Evolutionary conservation across 2,113 vertebrate genomes (phyloP), one percentile per base, ranked within the genome.

Genomic region (Leiothrix lutea): DNA sequence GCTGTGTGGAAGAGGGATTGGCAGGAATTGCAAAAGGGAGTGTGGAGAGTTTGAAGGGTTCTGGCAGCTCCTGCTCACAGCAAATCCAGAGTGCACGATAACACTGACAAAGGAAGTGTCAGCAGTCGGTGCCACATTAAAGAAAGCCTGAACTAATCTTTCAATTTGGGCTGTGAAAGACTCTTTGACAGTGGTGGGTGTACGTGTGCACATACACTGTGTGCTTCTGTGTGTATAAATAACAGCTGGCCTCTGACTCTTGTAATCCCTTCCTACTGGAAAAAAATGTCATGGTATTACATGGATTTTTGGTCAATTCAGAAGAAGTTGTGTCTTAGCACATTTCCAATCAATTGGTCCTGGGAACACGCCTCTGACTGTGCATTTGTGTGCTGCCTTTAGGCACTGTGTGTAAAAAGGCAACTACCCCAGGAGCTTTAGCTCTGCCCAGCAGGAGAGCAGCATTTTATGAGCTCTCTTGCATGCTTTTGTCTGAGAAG

Each of bases 101-200:
- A 29, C 31, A 31, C 45, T 50, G 40, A 58, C 20, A 74, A 86
- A 92, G 85, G 69, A 77, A 48, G 17, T 71, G 82, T 88, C 87
- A 70, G 91, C 56, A 90, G 38, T 40, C 8, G 0, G 56, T 56
- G 88, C 25, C 25, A 17, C 67, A 12, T 38, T 42, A 78, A 90
- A 84, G 83, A 79, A 92, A 92, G 66, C 79, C 85, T 64, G 79
- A 94, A 83, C 71, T 78, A 66, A 93, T 96, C 81, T 83, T 93
- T 80, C 85, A 20, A 4, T 86, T 70, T 80, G 67, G 31, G n/a
- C 71, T 70, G 16, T 45, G 57, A 65, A 80, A 90, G 60, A 13
- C 58, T 66, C 66, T 58, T 70, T 28, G 36, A 24, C 33, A 36
- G 74, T 2, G 12, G 16, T 28, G 29, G 11, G 53, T 28, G 50